These are phyloP conservation scores for Manduca sexta DNA, from an alignment of 1,140 invertebrate genomes.

Conservation along the genomic window DNA sequence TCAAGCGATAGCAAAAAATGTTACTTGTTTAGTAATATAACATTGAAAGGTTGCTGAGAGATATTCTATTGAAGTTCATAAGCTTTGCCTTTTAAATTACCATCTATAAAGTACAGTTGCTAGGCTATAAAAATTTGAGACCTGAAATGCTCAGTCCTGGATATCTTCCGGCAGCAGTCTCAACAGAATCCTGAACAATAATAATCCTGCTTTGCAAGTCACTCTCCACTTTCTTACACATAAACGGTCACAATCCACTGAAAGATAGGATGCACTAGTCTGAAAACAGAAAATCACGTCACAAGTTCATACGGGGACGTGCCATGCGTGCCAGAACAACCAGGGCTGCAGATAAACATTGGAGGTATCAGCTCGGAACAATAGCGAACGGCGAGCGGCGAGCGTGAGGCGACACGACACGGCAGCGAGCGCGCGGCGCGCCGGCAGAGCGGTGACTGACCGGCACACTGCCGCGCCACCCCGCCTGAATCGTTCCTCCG, in stretches of 20 bases:
- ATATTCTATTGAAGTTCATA: no score
- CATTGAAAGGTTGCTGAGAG: no score
- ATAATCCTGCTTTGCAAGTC: constrained; percentile 49
- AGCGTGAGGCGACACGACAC: constrained; percentile 22
- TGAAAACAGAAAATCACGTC: constrained; percentile 42
- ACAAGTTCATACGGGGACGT: constrained; percentile 39
- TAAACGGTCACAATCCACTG: constrained; percentile 60
- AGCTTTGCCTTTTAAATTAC: no score
- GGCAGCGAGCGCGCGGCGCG: constrained; percentile 53
- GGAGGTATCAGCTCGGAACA: constrained; percentile 40
- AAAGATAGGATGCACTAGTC: constrained; percentile 35
- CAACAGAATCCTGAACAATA: constrained; percentile 40
- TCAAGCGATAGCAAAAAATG: no score
- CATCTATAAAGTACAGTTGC: no score
- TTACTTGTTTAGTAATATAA: no score
- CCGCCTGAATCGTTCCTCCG: constrained; percentile 59
- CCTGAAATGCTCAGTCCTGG: constrained; percentile 37
- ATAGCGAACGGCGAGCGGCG: constrained; percentile 25
- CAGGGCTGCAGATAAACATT: constrained; percentile 44
- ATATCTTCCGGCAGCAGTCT: constrained; percentile 26
- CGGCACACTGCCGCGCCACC: constrained; percentile 64
- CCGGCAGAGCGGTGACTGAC: constrained; percentile 68
- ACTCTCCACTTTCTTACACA: constrained; percentile 53
- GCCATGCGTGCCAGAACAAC: constrained; percentile 28
- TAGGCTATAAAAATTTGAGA: no score